A percentile compares a stretch with the other conserved stretches of the same genome.
Conservation (phyloP, 2,113 vertebrate species). For the Elephantulus edwardii region DNA sequence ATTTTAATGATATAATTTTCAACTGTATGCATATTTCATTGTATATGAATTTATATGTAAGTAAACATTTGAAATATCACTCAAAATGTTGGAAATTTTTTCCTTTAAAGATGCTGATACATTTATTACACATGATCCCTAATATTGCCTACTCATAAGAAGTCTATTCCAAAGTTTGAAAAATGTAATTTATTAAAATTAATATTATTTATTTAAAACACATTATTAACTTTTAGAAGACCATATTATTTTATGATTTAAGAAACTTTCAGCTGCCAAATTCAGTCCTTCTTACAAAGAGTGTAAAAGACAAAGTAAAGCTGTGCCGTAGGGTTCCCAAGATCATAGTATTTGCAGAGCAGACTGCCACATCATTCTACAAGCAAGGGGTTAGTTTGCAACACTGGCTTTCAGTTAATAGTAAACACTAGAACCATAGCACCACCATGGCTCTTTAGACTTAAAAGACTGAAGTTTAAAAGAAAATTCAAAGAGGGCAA, state of each 20-base stretch:
- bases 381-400: too few species aligned
- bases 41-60: not conserved
- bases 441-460: not conserved
- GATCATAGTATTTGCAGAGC: too few species aligned
- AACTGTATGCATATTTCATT: not conserved
- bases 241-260: not conserved
- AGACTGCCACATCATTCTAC: too few species aligned
- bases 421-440: too few species aligned
- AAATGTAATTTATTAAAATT: not conserved
- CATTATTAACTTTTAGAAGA: not conserved
- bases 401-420: too few species aligned
- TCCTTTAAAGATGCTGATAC: not conserved
- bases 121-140: not conserved
- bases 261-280: too few species aligned
- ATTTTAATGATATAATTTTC: not conserved
- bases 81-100: not conserved
- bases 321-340: too few species aligned
- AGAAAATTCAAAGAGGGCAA: conserved; percentile 35
- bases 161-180: not conserved
- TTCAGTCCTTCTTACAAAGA: too few species aligned
- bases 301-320: too few species aligned
- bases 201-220: not conserved
- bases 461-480: not conserved
- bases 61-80: not conserved
- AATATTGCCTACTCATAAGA: not conserved